Evolutionary conservation across 1,140 invertebrate genomes (phyloP), one percentile per base, ranked within the genome.

Genomic region (Nasonia giraulti): DNA sequence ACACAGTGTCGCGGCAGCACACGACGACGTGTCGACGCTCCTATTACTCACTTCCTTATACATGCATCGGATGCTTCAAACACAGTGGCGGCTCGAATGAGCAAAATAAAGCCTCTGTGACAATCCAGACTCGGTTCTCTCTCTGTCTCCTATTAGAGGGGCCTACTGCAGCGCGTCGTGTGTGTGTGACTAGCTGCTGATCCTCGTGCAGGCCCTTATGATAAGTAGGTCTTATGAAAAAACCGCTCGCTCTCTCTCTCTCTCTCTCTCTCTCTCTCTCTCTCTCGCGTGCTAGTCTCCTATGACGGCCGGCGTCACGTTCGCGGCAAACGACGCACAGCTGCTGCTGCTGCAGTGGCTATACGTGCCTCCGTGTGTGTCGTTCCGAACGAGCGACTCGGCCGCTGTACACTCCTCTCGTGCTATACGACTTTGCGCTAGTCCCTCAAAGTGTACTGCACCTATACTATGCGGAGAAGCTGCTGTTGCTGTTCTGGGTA

Each of bases 261-360:
- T 27, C 27, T 27, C 23, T 27, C 23, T 27, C 23, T 27, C 23
- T 27, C 23, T 27, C 23, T 27, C 23, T 27, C 23, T 27, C 23
- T 27, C 23, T 0, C n/a, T n/a, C n/a, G 69, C 17, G 83, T 76
- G 55, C 47, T 84, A 62, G 55, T 62, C 74, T n/a, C 27, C 33
- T 89, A 88, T 88, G 88, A 88, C 88, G 88, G 86, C 85, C 86
- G 89, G 86, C 89, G 89, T 91, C 91, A 91, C 91, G 90, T 91
- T 91, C 91, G 88, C 87, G 85, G 87, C 90, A 91, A 91, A 91
- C 91, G 90, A 91, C 90, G 90, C 90, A 90, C 90, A 90, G 87
- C 23, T 12, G 66, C 50, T 44, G 55, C 50, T 77, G 82, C 50
- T 83, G 74, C 17, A 68, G 20, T 12, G 8, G 31, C 68, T 74